Base-by-base conservation (phyloP, 92 coral and sea anemone genomes). In the Porites divaricata region DNA sequence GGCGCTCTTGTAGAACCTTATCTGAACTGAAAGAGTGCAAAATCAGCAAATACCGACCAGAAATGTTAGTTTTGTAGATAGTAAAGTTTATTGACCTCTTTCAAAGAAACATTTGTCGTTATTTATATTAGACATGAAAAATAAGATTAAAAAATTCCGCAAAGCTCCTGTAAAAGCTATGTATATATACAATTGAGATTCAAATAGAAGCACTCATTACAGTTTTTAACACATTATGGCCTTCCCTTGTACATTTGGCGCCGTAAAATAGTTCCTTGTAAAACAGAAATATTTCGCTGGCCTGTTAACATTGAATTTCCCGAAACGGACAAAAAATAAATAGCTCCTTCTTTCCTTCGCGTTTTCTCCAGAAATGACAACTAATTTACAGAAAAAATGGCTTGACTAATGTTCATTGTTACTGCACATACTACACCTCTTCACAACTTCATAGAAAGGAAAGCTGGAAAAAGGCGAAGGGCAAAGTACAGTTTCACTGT, bases 321-420 rank as follows among this genome's bases (percentile, higher is more conserved):
- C 76, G 26, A 52, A 66, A 11, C 52, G 57, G 70, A 80, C 52
- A 69, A 67, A 80, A 80, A 69, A 80, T 80, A 80, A 80, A 80
- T 80, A 80, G 76, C 85, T 56, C 17, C 53, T 80, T 13, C 67
- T 52, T 80, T 67, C 70, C 57, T 69, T 52, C 8, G 22, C 35
- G 67, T 26, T 16, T 70, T 68, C 76, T 68, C 70, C n/a, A 17
- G 68, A 69, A 80, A 69, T 19, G 57, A 80, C 85, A 67, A 1
- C 81, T 6, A 53, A 78, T 80, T 68, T 80, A 25, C 26, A 41
- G 54, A 58, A 20, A n/a, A 48, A 78, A 22, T 14, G 17, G 28
- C 25, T 12, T 68, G 50, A 2, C 69, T 58, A 15, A 22, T 8
- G 6, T 74, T 16, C 17, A 41, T n/a, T 26, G 51, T 8, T 2